Conservation (phyloP, 2,888 invertebrate genomes). For the Dolomedes plantarius region DNA sequence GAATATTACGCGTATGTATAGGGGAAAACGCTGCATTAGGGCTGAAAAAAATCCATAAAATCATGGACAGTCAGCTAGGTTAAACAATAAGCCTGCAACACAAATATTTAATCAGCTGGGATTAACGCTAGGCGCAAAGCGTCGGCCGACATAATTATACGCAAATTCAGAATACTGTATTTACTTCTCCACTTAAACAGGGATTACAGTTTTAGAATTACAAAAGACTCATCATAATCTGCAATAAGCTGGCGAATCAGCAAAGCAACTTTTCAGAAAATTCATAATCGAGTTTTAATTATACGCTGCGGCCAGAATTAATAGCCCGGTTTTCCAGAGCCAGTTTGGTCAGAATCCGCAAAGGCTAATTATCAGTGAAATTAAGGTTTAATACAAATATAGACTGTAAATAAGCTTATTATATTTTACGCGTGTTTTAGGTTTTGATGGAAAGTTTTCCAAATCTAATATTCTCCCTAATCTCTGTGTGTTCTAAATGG, state of each 20-base stretch:
- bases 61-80: too few relatives aligned
- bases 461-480: neutral
- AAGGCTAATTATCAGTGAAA: neutral
- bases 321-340: neutral
- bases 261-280: neutral
- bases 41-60: too few relatives aligned
- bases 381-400: neutral
- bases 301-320: neutral
- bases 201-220: neutral
- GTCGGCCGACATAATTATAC: neutral
- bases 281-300: constrained; percentile 2
- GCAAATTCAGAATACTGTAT: neutral
- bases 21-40: too few relatives aligned
- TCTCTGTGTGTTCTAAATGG: too few relatives aligned
- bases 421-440: neutral
- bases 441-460: neutral
- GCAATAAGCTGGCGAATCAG: neutral
- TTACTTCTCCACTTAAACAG: neutral
- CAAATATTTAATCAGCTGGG: neutral
- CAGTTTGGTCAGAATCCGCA: neutral
- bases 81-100: too few relatives aligned
- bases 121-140: neutral
- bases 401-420: neutral
- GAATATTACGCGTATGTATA: too few relatives aligned
- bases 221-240: neutral